Evolutionary conservation across 2,797 vertebrate genomes (phyloP).

Genomic region (Tachyglossus aculeatus): DNA sequence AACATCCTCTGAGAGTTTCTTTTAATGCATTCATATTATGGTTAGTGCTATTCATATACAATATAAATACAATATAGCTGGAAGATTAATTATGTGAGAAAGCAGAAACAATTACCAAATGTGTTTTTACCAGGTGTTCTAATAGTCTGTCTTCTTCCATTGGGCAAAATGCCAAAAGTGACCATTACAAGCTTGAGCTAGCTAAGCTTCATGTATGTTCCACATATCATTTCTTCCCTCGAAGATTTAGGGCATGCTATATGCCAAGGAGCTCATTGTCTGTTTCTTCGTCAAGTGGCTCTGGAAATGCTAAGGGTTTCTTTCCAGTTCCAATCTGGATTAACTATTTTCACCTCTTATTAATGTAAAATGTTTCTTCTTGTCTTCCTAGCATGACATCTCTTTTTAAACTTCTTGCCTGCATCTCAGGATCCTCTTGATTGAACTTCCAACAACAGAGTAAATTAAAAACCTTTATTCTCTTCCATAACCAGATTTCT

Average conservation of each 20-base stretch:
- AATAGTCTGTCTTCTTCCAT: neutral
- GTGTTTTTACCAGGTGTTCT: neutral
- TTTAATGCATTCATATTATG: slow-evolving; percentile 13
- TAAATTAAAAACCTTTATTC: neutral
- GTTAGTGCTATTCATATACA: neutral
- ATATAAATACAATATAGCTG: slow-evolving; percentile 5
- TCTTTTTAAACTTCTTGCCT: neutral
- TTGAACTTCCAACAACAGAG: neutral
- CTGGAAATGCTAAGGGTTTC: neutral
- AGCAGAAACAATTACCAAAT: neutral
- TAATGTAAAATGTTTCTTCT: neutral
- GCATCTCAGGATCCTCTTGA: neutral
- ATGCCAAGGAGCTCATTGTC: neutral
- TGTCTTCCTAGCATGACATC: neutral
- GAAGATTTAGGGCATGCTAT: neutral
- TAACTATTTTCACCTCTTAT: slow-evolving; percentile 1
- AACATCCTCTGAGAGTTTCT: neutral
- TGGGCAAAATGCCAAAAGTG: neutral
- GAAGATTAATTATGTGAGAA: slow-evolving; percentile 5
- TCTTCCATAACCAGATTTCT: neutral
- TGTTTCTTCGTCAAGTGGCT: neutral
- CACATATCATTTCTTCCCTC: neutral
- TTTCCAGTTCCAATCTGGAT: slow-evolving; percentile 3
- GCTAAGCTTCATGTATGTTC: neutral
- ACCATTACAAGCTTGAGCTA: accelerated